Conservation (phyloP, 2,797 vertebrate species). For the Acropternis orthonyx region DNA sequence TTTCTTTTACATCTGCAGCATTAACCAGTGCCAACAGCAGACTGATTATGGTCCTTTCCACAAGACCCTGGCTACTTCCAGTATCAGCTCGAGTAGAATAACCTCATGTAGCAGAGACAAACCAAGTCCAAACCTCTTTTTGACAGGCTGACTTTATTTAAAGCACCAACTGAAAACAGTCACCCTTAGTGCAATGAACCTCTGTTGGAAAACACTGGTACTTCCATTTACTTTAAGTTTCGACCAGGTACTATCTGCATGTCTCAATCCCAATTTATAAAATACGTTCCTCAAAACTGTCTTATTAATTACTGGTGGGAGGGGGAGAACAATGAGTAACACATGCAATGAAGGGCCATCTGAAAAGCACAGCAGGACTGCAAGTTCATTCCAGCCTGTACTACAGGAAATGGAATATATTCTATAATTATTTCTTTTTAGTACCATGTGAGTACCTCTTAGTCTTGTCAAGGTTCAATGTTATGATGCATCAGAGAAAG, state of each 20-base stretch:
- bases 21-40: not conserved
- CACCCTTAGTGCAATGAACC: accelerated
- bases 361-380: not conserved
- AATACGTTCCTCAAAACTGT: not conserved
- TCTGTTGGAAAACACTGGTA: not conserved
- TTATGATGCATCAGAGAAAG: not conserved
- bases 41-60: not conserved
- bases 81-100: not conserved
- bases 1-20: not conserved
- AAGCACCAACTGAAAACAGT: not conserved
- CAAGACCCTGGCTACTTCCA: not conserved
- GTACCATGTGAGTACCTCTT: not conserved
- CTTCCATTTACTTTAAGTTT: not conserved
- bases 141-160: not conserved
- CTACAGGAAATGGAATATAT: not conserved
- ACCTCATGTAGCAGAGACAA: not conserved
- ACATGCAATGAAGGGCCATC: not conserved
- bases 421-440: not conserved
- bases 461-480: not conserved
- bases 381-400: not conserved
- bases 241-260: not conserved
- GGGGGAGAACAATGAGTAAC: not conserved
- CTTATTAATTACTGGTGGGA: not conserved
- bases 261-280: not conserved
- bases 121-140: not conserved